A percentile compares a stretch with the other conserved stretches of the same genome.
These are phyloP conservation scores for Pseudococcus viburni DNA, from an alignment of 2,888 invertebrate genomes.

Conservation along the genomic window DNA sequence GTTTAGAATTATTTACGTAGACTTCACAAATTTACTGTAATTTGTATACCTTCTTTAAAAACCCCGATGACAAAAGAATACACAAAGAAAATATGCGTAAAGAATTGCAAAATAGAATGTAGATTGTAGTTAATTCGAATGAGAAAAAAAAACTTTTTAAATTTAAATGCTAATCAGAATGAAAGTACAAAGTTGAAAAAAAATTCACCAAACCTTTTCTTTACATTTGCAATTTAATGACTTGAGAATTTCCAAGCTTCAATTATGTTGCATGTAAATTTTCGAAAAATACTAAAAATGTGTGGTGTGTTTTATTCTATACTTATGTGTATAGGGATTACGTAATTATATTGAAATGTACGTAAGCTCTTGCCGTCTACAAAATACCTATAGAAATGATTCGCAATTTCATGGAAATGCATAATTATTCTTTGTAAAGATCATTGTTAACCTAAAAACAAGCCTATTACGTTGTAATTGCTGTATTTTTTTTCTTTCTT, in stretches of 20 bases:
- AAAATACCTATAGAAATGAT: no score
- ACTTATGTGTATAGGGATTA: no score
- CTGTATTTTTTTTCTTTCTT: no score
- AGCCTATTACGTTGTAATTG: no score
- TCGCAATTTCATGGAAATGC: no score
- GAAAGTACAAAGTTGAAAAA: not conserved
- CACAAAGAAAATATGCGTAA: not conserved
- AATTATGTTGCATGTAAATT: not conserved
- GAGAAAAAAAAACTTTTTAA: not conserved
- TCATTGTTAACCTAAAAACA: no score
- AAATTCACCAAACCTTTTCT: not conserved
- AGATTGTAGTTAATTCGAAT: not conserved
- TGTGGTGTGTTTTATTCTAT: no score
- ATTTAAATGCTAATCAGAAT: conserved; percentile 16
- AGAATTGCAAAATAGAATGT: conserved; percentile 4
- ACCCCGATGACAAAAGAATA: not conserved
- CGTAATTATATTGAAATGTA: no score
- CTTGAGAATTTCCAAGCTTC: not conserved
- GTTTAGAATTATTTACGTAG: not conserved
- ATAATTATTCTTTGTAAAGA: no score
- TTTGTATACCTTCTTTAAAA: not conserved
- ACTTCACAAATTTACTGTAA: not conserved
- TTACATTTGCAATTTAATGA: conserved; percentile 5
- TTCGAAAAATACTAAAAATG: not conserved
- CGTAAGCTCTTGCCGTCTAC: no score